These are phyloP conservation scores for Tachyglossus aculeatus DNA, from an alignment of 2,797 vertebrate species.

Conservation along the genomic window DNA sequence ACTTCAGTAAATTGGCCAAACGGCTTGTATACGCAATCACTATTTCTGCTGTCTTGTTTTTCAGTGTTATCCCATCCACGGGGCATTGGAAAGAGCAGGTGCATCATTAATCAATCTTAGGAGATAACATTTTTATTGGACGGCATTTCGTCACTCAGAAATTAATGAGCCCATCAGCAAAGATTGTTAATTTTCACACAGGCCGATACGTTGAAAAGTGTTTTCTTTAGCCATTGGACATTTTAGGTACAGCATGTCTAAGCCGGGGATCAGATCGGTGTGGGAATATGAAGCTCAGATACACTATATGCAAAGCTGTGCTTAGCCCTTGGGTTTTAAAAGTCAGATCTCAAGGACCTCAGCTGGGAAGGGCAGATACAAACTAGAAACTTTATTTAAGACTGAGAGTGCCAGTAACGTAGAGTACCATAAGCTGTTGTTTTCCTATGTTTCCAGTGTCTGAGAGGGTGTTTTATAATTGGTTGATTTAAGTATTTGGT, in stretches of 20 bases:
- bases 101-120: neutral
- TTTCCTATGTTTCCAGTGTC: no score
- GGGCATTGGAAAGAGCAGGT: neutral
- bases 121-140: neutral
- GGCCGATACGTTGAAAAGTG: neutral
- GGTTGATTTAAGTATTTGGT: no score
- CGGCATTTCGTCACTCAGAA: neutral
- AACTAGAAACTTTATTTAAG: neutral
- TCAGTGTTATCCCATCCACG: constrained; percentile 6
- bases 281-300: neutral
- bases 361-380: neutral
- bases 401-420: no score
- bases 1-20: neutral
- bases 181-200: neutral
- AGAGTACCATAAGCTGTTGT: no score
- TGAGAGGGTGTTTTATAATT: no score
- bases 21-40: neutral
- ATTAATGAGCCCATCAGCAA: neutral
- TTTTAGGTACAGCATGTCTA: neutral
- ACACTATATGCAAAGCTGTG: neutral
- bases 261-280: neutral
- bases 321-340: neutral
- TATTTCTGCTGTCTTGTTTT: neutral
- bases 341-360: neutral
- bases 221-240: neutral